A percentile compares a stretch with the other conserved stretches of the same genome.
Evolutionary conservation across 1,140 invertebrate species (phyloP).

Genomic region (Dinothrombium tinctorium): DNA sequence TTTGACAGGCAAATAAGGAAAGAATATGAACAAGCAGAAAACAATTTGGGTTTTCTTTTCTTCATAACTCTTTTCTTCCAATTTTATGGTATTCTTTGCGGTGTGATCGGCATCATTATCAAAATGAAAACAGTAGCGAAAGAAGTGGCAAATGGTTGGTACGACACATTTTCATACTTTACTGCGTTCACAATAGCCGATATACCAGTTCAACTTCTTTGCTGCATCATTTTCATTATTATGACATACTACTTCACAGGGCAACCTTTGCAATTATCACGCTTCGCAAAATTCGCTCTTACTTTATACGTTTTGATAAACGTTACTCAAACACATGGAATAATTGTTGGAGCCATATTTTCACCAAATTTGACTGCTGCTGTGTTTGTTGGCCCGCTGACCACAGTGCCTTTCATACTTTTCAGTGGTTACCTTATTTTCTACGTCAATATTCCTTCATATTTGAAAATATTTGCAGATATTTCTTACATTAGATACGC

Average conservation of each 20-base stretch:
- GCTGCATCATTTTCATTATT: neutral
- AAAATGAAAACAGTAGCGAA: constrained; percentile 82
- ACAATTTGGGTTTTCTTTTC: too few relatives aligned
- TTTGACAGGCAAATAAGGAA: too few relatives aligned
- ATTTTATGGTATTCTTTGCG: neutral
- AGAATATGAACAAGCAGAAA: too few relatives aligned
- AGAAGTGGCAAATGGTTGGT: constrained; percentile 68
- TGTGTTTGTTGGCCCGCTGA: constrained; percentile 4
- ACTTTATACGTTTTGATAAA: neutral
- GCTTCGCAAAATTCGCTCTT: neutral
- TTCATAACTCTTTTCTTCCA: too few relatives aligned
- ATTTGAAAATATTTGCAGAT: too few relatives aligned
- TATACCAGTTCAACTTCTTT: neutral
- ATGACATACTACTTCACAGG: neutral
- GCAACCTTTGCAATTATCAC: constrained; percentile 18
- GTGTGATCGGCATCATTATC: constrained; percentile 19
- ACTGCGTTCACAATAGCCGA: constrained; percentile 1
- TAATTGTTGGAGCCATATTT: constrained; percentile 3
- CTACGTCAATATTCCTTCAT: too few relatives aligned
- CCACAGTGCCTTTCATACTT: neutral
- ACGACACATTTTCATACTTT: neutral
- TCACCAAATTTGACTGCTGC: constrained; percentile 1
- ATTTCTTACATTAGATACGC: too few relatives aligned
- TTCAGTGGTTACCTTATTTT: constrained; percentile 4
- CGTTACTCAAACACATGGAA: constrained; percentile 3